These are phyloP conservation scores for Schizotus pectinicornis DNA, from an alignment of 2,888 invertebrate species.

Conservation along the genomic window DNA sequence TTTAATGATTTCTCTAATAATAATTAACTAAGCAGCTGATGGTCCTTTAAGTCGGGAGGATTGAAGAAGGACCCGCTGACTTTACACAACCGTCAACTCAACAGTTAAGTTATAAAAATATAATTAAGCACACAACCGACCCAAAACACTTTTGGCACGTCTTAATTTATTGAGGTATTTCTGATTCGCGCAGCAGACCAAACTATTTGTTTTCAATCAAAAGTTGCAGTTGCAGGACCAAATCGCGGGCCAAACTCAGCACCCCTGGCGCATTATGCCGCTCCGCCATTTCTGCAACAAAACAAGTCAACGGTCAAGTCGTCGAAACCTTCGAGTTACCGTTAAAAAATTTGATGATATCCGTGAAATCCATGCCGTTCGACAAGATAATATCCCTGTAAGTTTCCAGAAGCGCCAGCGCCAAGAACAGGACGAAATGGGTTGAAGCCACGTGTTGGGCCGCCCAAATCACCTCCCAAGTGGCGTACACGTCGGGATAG, in stretches of 20 bases:
- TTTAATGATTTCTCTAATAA: constrained; percentile 3
- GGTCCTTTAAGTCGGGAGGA: not conserved
- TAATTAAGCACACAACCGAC: constrained; percentile 19
- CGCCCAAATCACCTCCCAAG: constrained; percentile 98
- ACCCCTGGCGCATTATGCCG: constrained; percentile 87
- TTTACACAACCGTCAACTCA: constrained; percentile 1
- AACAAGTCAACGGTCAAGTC: not conserved
- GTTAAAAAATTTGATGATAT: constrained; percentile 97
- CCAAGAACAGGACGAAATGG: constrained; percentile 92
- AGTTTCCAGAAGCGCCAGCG: constrained; percentile 88
- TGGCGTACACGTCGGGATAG: constrained; percentile 91
- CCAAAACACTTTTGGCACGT: constrained; percentile 22
- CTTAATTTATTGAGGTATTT: constrained; percentile 14
- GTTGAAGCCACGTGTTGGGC: constrained; percentile 84
- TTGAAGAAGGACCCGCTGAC: too few relatives aligned
- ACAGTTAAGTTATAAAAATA: constrained; percentile 10
- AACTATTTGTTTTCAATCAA: constrained; percentile 88
- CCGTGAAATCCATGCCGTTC: constrained; percentile 97
- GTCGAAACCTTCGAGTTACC: constrained; percentile 70
- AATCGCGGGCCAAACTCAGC: constrained; percentile 80
- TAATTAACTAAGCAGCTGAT: constrained; percentile 1
- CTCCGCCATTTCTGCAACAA: constrained; percentile 92
- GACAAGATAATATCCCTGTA: constrained; percentile 94
- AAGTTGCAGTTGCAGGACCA: constrained; percentile 88
- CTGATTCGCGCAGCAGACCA: not conserved